phyloP scores from a whole-genome alignment of 92 coral and sea anemone species.

The Montipora capitata region DNA sequence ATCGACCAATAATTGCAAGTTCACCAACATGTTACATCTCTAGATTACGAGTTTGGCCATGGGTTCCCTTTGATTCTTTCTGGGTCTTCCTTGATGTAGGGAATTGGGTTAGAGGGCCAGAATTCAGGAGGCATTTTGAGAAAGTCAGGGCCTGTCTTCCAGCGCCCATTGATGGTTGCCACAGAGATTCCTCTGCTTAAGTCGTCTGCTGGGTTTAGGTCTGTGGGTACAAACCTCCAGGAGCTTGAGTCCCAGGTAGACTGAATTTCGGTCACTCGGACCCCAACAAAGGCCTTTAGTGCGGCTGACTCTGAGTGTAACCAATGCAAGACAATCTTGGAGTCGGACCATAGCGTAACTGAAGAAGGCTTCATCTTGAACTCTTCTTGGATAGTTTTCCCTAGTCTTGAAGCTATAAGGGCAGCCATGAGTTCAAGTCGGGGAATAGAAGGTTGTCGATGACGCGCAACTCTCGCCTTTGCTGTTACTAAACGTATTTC shows the following conservation, averaged over 20 bases:
- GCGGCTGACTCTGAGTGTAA: conserved; percentile 48
- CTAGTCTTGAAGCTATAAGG: too few species aligned
- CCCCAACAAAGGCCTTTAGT: conserved; percentile 31
- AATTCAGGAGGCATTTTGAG: not conserved
- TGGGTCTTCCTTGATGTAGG: not conserved
- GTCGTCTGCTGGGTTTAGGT: conserved; percentile 59
- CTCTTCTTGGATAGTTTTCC: too few species aligned
- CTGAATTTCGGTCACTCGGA: conserved; percentile 57
- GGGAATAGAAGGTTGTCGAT: too few species aligned
- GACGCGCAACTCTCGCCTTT: too few species aligned
- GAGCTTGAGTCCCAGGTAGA: conserved; percentile 45
- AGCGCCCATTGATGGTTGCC: not conserved
- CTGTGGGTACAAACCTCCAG: conserved; percentile 60
- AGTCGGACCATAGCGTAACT: conserved; percentile 19
- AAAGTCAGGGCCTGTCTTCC: not conserved
- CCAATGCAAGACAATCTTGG: conserved; percentile 50
- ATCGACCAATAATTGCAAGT: too few species aligned
- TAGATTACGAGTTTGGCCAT: too few species aligned
- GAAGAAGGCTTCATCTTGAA: too few species aligned
- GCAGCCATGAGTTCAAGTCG: too few species aligned
- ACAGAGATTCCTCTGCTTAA: conserved; percentile 53
- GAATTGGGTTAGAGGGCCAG: not conserved
- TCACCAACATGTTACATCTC: too few species aligned
- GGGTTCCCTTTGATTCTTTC: too few species aligned
- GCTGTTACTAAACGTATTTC: too few species aligned